Conservation (phyloP, 2,113 vertebrate genomes). For the Todiramphus chloris region DNA sequence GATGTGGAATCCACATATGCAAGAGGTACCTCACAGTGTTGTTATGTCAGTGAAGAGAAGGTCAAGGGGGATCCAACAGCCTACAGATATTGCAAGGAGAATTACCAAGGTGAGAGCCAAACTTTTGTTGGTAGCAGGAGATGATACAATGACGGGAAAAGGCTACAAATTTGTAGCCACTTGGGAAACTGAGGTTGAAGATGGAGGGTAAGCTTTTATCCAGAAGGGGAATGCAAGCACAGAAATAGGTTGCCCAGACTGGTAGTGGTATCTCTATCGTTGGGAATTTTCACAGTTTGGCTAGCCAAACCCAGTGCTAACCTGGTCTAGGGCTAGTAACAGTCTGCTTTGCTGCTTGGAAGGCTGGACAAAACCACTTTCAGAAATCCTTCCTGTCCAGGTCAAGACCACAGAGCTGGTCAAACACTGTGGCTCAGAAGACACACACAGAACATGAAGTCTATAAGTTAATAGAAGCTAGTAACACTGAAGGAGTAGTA, state of each 20-base stretch:
- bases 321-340: not conserved
- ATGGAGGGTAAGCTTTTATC: not conserved
- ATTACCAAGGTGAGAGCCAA: not conserved
- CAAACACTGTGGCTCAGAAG: not conserved
- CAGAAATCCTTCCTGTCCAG: not conserved
- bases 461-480: not conserved
- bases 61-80: not conserved
- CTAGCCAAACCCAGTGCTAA: not conserved
- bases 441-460: not conserved
- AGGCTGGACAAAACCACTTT: not conserved
- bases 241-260: not conserved
- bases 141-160: fast-evolving
- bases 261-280: not conserved
- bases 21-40: not conserved
- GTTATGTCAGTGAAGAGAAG: not conserved
- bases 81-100: not conserved
- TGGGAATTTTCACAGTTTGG: not conserved
- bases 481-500: not conserved
- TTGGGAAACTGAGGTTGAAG: not conserved
- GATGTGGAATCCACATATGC: not conserved
- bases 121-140: not conserved
- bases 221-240: not conserved
- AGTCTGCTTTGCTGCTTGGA: not conserved
- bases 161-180: not conserved
- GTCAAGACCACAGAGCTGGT: not conserved